A percentile compares a stretch with the other conserved stretches of the same genome.
These are phyloP conservation scores for Aix galericulata DNA, from an alignment of 2,113 vertebrate species.

Conservation along the genomic window DNA sequence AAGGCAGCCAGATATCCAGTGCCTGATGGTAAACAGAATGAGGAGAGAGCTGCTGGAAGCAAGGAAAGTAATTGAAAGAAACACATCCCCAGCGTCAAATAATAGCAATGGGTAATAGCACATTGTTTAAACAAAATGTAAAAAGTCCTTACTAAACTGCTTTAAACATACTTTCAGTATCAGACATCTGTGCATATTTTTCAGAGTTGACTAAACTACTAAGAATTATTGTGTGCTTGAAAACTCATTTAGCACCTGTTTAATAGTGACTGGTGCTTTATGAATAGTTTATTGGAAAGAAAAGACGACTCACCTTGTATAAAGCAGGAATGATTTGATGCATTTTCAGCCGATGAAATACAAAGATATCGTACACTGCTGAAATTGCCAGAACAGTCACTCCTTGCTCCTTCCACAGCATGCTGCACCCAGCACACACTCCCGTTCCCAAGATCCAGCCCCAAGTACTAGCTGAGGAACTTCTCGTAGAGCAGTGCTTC, in stretches of 20 bases:
- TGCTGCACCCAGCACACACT: conserved; percentile 90
- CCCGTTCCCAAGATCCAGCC: conserved; percentile 88
- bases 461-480: conserved; percentile 68
- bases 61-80: not conserved
- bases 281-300: not conserved
- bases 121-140: not conserved
- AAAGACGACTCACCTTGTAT: conserved; percentile 85
- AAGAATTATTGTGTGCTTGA: not conserved
- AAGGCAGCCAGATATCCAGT: not conserved
- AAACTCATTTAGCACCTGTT: conserved; percentile 2
- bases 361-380: conserved; percentile 91
- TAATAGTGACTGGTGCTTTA: not conserved
- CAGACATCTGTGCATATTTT: conserved; percentile 27
- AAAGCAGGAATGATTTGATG: conserved; percentile 85
- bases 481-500: conserved; percentile 85
- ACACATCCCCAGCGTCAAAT: not conserved
- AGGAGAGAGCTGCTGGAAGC: not conserved
- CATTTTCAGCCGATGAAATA: conserved; percentile 89
- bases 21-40: accelerated
- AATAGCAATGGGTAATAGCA: not conserved
- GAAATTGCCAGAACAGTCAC: conserved; percentile 95
- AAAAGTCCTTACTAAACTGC: not conserved
- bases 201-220: not conserved
- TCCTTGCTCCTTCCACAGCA: conserved; percentile 99
- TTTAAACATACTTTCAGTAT: not conserved